Evolutionary conservation across 2,113 vertebrate species (phyloP), one percentile per base, ranked within the genome.

Genomic region (Glaucidium brasilianum): DNA sequence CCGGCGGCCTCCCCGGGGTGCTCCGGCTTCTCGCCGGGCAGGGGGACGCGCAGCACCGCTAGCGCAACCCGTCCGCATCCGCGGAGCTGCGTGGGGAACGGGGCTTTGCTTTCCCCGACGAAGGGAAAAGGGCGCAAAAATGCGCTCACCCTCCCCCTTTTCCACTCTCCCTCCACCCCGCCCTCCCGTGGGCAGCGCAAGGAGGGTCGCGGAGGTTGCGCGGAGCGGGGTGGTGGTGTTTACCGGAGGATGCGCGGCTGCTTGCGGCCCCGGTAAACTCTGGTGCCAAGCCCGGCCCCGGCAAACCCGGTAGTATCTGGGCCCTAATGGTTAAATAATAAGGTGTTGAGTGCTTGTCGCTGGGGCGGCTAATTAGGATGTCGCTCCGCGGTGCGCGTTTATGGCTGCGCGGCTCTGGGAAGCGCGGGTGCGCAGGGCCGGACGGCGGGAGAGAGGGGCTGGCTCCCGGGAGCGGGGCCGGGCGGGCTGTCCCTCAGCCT

Each of bases 281-380:
- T 47, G 23, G 39, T 68, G 91, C 62, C 71, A 41, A 80, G 56
- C 3, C 23, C 23, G 56, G 27, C 76, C 69, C 12, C 6, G 62
- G 58, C 41, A 23, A 58, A 41, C 59, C 47, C 84, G 85, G 35
- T 72, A 25, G 52, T n/a, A 80, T 78, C 92, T 30, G 68, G 63
- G 89, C 87, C 95, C 79, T 97, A 95, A 97, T 98, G 96, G 97
- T 92, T 97, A 95, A 97, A 81, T 98, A 97, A 97, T 94, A 97
- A 97, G 95, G 97, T 96, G 97, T 96, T 97, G 97, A 97, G 97
- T 97, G 95, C 86, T 91, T 97, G 97, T 97, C 97, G 96, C 88
- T 53, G 88, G 82, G 86, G 79, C 60, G 71, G 95, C 87, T 98
- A 96, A 97, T 97, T 96, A 95, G 97, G 94, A 93, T 96, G 96